Base-by-base conservation (phyloP, 1,140 invertebrate genomes). In the Drosophila nasuta region DNA sequence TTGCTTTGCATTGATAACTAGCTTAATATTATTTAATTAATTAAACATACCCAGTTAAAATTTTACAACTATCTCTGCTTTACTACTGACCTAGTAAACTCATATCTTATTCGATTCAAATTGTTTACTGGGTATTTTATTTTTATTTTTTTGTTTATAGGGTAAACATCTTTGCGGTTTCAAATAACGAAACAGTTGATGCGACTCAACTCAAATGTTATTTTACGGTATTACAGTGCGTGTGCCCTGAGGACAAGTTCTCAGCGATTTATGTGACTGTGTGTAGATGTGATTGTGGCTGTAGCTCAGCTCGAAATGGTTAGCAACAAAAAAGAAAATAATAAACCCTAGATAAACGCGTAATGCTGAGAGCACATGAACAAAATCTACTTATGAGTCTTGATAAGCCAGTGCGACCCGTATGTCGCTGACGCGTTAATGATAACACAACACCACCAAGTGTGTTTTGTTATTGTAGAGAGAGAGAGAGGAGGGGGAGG, bases 321-420 rank as follows among this genome's bases (percentile, higher is more conserved):
- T 52, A 46, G 51, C 38, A 65, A 56, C 51, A 25, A 64, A 13
- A 13, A 58, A 70, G 49, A 75, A 70, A 75, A 65, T 17, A 49
- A 70, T 64, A 75, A 70, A 75, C 52, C 72, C 51, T 63, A 75
- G 72, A 75, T 75, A 75, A 75, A 75, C 66, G 10, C 30, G 28
- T 54, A 43, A 56, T 45, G 38, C 41, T 48, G 41, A 64, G 35
- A 56, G 25, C 43, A 48, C 51, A 45, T 15, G 33, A 45, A 56
- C 20, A 25, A 52, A 65, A 68, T 70, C 63, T 49, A 57, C 54
- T 66, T 65, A n/a, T 52, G 60, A 65, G 62, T 72, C 38, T 58
- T 66, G 74, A 72, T 72, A 76, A 72, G 51, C 28, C 28, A 38
- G 15, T 13, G 49, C 74, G 77, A 79, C 77, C 77, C 77, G 68